These are phyloP conservation scores for Pseudomyrmex flavicornis DNA, from an alignment of 1,140 invertebrate species.

Conservation along the genomic window DNA sequence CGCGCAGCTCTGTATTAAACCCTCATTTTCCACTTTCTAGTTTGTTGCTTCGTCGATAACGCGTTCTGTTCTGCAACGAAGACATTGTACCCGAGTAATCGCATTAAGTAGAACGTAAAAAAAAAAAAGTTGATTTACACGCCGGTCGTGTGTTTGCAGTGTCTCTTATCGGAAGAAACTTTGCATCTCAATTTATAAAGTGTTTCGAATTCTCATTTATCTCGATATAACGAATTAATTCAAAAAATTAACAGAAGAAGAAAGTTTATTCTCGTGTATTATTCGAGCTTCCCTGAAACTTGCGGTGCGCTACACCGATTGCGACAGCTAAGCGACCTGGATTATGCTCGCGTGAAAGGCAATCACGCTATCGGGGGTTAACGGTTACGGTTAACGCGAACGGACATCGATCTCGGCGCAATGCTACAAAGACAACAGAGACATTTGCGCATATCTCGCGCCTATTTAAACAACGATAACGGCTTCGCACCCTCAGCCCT, in stretches of 20 bases:
- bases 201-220: too few species aligned
- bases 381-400: slow-evolving; percentile 8
- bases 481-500: background rate
- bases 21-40: slow-evolving; percentile 56
- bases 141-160: too few species aligned
- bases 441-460: slow-evolving; percentile 7
- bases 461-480: slow-evolving; percentile 20
- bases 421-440: slow-evolving; percentile 28
- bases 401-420: slow-evolving; percentile 19
- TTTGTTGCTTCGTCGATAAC: slow-evolving; percentile 37
- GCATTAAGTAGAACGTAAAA: slow-evolving; percentile 32
- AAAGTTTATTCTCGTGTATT: background rate
- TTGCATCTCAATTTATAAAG: too few species aligned
- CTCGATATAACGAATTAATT: too few species aligned
- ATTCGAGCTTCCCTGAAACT: background rate
- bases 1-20: slow-evolving; percentile 26
- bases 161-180: background rate
- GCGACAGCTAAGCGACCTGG: background rate
- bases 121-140: background rate
- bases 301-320: background rate
- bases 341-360: slow-evolving; percentile 11
- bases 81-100: slow-evolving; percentile 33
- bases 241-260: background rate
- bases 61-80: slow-evolving; percentile 6
- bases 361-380: slow-evolving; percentile 12